Conservation (phyloP, 2,113 vertebrate species). For the Dicentrarchus labrax region DNA sequence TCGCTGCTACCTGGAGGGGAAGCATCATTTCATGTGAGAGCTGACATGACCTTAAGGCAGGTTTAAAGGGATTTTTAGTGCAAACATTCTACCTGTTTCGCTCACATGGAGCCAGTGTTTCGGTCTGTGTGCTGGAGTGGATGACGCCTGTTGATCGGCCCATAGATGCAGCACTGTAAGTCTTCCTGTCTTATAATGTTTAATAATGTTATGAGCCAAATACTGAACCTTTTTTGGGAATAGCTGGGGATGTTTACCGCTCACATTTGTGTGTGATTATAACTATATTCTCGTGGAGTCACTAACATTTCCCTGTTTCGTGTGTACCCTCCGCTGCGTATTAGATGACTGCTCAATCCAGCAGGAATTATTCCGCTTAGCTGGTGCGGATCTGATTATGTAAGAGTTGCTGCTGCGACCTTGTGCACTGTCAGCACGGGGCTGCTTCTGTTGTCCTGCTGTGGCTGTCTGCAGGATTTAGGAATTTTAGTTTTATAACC, state of each 20-base stretch:
- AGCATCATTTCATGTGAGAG: constrained; percentile 52
- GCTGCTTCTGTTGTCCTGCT: constrained; percentile 45
- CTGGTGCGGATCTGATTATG: constrained; percentile 66
- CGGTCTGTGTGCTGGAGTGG: constrained; percentile 23
- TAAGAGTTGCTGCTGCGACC: constrained; percentile 69
- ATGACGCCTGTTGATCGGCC: constrained; percentile 72
- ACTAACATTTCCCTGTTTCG: background rate
- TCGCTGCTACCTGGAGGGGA: constrained; percentile 68
- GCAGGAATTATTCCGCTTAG: constrained; percentile 57
- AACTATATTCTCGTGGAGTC: background rate
- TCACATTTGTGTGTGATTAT: background rate
- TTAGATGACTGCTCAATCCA: constrained; percentile 50
- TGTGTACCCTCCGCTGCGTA: constrained; percentile 2
- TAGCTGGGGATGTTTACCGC: background rate
- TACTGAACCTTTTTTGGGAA: background rate
- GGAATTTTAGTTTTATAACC: constrained; percentile 23
- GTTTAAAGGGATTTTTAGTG: background rate
- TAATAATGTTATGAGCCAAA: background rate
- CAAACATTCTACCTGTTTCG: background rate
- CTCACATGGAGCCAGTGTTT: constrained; percentile 27
- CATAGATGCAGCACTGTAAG: constrained; percentile 62
- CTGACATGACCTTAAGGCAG: constrained; percentile 31
- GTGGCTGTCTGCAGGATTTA: constrained; percentile 51
- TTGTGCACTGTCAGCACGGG: constrained; percentile 59
- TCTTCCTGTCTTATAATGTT: too few relatives aligned